These are phyloP conservation scores for Agrotis clavis DNA, from an alignment of 2,888 invertebrate species.

Conservation along the genomic window DNA sequence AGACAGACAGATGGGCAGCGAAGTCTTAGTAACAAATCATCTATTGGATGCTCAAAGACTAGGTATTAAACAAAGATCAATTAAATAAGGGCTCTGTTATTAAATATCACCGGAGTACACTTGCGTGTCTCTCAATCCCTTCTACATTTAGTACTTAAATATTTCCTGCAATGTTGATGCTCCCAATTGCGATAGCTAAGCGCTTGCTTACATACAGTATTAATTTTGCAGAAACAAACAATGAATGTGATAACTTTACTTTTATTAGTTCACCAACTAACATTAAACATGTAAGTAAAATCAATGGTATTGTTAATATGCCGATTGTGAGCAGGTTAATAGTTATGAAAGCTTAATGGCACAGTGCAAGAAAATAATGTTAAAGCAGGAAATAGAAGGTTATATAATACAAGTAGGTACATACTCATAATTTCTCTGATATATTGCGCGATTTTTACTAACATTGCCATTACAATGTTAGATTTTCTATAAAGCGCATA, in stretches of 20 bases:
- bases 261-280: slow-evolving; percentile 28
- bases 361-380: slow-evolving; percentile 31
- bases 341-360: not conserved
- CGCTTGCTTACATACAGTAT: not conserved
- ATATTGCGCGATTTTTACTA: too few species aligned
- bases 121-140: not conserved
- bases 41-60: too few species aligned
- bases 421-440: not conserved
- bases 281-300: not conserved
- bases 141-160: too few species aligned
- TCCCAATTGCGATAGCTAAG: not conserved
- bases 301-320: slow-evolving; percentile 16
- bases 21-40: too few species aligned
- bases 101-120: too few species aligned
- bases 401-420: too few species aligned
- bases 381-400: not conserved
- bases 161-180: too few species aligned
- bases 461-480: too few species aligned
- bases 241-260: slow-evolving; percentile 21
- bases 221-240: slow-evolving; percentile 21
- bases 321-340: not conserved
- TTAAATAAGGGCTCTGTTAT: too few species aligned
- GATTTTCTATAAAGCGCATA: too few species aligned
- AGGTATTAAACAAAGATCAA: too few species aligned
- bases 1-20: too few species aligned